A percentile compares a stretch with the other conserved stretches of the same genome.
Evolutionary conservation across 2,888 invertebrate species (phyloP).

Genomic region (Xanthorhoe designata): DNA sequence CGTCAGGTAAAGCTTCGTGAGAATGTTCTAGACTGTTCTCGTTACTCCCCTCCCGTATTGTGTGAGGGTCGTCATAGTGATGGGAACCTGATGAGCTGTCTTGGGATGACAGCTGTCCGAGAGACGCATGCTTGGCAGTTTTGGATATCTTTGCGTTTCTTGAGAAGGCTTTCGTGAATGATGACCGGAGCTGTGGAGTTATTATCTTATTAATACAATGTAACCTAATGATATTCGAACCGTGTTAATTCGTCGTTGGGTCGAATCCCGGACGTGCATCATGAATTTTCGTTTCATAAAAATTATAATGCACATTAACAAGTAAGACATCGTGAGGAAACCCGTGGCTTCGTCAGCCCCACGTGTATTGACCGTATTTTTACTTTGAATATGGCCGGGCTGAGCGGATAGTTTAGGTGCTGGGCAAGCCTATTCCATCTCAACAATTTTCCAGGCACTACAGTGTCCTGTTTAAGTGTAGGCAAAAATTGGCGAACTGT

Average conservation of each 20-base stretch:
- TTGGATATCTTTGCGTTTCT: conserved; percentile 92
- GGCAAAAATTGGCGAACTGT: too few species aligned
- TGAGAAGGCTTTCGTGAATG: conserved; percentile 98
- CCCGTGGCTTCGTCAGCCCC: too few species aligned
- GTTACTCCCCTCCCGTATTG: conserved; percentile 81
- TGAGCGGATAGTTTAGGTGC: too few species aligned
- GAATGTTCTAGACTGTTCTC: conserved; percentile 84
- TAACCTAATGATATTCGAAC: neutral
- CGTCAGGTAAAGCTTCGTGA: conserved; percentile 75
- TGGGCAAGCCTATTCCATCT: neutral
- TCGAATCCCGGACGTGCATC: too few species aligned
- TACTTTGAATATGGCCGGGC: too few species aligned
- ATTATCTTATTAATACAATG: conserved; percentile 10
- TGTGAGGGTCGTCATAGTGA: conserved; percentile 83
- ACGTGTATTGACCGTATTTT: too few species aligned
- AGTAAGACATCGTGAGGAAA: too few species aligned
- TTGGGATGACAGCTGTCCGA: conserved; percentile 82
- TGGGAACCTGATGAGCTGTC: conserved; percentile 81
- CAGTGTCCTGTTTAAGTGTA: too few species aligned
- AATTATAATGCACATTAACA: too few species aligned
- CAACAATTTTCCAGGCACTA: too few species aligned
- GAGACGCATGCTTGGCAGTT: conserved; percentile 85
- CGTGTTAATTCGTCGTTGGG: too few species aligned
- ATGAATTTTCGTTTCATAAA: too few species aligned
- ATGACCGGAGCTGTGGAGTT: conserved; percentile 91